Conservation (phyloP, 2,797 vertebrate genomes). For the Oceanodroma leucorhoa region DNA sequence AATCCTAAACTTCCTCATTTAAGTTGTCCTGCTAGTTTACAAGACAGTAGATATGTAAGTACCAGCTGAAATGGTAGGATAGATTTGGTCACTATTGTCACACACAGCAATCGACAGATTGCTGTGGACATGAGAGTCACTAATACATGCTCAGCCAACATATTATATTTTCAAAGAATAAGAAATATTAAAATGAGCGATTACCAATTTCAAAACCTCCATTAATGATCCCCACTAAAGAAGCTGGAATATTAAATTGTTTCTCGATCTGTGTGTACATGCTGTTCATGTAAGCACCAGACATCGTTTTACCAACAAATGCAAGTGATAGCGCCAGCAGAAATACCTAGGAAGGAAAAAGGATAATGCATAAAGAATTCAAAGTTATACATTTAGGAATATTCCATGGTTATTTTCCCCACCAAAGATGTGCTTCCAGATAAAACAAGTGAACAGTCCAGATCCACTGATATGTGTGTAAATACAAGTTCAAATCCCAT, state of each 20-base stretch:
- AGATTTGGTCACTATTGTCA: not conserved
- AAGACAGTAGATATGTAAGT: not conserved
- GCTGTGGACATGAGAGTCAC: not conserved
- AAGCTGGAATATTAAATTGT: constrained; percentile 88
- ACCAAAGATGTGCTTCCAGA: not conserved
- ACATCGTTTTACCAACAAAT: constrained; percentile 85
- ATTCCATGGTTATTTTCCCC: not conserved
- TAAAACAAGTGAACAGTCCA: not conserved
- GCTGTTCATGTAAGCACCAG: constrained; percentile 90
- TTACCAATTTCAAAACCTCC: constrained; percentile 94
- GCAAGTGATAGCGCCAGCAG: constrained; percentile 85
- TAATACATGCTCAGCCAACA: not conserved
- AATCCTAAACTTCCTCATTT: not conserved
- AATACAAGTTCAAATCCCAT: not conserved
- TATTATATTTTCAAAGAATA: not conserved
- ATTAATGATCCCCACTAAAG: constrained; percentile 85
- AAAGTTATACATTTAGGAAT: not conserved
- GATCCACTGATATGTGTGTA: not conserved
- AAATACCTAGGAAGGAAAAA: constrained; percentile 80
- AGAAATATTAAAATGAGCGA: not conserved
- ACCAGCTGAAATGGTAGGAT: not conserved
- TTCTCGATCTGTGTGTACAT: constrained; percentile 92
- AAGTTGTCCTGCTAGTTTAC: not conserved
- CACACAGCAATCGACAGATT: not conserved
- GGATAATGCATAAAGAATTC: not conserved